Evolutionary conservation across 2,888 invertebrate genomes (phyloP), one percentile per base, ranked within the genome.

Genomic region (Tetragnatha montana): DNA sequence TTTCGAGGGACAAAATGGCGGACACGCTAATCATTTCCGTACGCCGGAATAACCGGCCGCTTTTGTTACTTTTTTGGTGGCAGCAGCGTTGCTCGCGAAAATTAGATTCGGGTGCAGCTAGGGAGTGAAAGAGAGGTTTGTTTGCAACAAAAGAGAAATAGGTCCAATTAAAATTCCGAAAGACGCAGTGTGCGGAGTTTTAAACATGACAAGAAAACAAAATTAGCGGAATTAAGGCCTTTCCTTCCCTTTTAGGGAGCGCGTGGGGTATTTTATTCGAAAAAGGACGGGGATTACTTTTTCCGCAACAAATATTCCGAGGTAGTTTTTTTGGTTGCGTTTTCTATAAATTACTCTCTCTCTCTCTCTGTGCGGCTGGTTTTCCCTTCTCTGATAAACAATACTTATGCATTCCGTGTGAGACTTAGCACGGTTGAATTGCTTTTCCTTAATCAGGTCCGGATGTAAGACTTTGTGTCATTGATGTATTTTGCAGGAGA

Each of bases 11-110:
- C 35, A 79, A 79, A 85, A 79, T 78, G 85, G 85, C 75, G 51
- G 49, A 73, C 85, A 14, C 79, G 51, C 85, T 85, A 85, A 85
- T 85, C 85, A 85, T 85, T 85, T 85, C 85, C 85, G 85, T 14
- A 51, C 47, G 70, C 68, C 21, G 76, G 78, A 84, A 85, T 71
- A 79, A 71, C 51, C 76, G 76, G 68, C 49, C 71, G 71, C n/a
- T 49, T 85, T 78, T 71, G 60, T 84, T 81, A 19, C 19, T 21
- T 71, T 71, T 19, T 71, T 71, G 49, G 76, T 60, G 35, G 76
- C 47, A 35, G 68, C 14, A 47, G 70, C 85, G 78, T 85, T 85
- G 71, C 79, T 71, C 51, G 22, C 71, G 85, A 85, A 85, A 85
- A 85, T 85, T 85, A 85, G 85, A 85, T 85, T 85, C 85, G 17